These are phyloP conservation scores for Aplochiton taeniatus DNA, from an alignment of 2,797 vertebrate species.

Conservation along the genomic window DNA sequence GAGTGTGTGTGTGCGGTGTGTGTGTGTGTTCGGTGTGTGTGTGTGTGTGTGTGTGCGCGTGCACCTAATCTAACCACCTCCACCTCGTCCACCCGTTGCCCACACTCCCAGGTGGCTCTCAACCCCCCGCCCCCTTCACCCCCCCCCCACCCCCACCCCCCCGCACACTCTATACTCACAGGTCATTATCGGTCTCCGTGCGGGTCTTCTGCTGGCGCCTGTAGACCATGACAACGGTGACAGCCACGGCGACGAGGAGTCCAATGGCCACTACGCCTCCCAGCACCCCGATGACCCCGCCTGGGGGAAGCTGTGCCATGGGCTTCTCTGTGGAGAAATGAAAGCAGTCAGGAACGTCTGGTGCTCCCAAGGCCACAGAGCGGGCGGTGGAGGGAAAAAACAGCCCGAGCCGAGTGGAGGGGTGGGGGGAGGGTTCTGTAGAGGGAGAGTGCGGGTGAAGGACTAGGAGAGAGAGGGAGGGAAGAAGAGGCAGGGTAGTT, in stretches of 20 bases:
- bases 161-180: constrained; percentile 79
- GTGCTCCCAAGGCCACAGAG: not conserved
- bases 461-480: not conserved
- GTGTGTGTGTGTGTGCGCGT: not conserved
- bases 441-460: not conserved
- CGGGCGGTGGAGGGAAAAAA: constrained; percentile 35
- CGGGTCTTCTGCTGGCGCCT: constrained; percentile 80
- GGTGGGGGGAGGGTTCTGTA: no score
- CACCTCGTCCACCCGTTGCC: constrained; percentile 32
- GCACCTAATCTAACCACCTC: constrained; percentile 57
- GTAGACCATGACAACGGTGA: constrained; percentile 83
- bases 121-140: not conserved
- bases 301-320: constrained; percentile 76
- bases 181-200: constrained; percentile 73
- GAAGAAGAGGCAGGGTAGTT: not conserved
- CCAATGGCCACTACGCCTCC: constrained; percentile 78
- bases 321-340: constrained; percentile 82
- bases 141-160: no score
- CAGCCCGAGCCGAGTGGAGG: not conserved
- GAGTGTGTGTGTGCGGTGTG: no score
- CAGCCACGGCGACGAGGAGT: constrained; percentile 78
- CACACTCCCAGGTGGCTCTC: constrained; percentile 34
- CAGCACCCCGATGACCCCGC: constrained; percentile 81
- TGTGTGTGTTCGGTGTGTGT: no score
- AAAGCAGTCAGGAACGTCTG: constrained; percentile 21